Evolutionary conservation across 2,797 vertebrate species (phyloP).

Genomic region (Ficedula albicollis): DNA sequence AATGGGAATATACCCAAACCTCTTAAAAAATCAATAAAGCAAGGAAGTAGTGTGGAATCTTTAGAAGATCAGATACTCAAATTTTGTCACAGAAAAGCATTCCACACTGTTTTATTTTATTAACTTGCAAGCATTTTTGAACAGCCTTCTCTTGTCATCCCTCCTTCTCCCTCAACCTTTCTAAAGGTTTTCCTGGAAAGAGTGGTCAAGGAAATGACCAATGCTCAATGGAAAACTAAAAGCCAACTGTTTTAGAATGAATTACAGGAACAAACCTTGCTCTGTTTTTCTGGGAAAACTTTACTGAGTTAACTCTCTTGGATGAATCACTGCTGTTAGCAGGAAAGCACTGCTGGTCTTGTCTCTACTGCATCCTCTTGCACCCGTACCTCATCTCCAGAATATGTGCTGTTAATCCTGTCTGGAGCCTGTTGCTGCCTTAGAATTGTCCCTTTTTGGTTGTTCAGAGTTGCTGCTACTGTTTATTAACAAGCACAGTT

Average conservation of each 20-base stretch:
- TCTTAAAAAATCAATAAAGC: not conserved
- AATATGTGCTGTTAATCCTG: not conserved
- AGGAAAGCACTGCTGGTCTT: not conserved
- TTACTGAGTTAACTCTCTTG: not conserved
- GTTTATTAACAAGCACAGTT: not conserved
- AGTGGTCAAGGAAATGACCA: not conserved
- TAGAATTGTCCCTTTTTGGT: not conserved
- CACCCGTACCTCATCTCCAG: not conserved
- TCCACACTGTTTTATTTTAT: not conserved
- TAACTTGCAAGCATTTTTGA: not conserved
- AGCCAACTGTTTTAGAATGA: not conserved
- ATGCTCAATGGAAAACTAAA: not conserved
- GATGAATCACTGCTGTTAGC: conserved; percentile 4
- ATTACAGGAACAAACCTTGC: not conserved
- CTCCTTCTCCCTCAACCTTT: not conserved
- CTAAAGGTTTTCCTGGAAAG: not conserved
- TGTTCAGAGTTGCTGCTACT: not conserved
- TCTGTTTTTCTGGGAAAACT: not conserved
- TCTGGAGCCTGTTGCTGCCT: not conserved
- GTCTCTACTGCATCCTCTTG: not conserved
- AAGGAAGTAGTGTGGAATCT: not conserved
- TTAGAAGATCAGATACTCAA: not conserved
- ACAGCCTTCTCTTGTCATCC: not conserved
- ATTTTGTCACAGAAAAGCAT: not conserved
- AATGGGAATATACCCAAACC: not conserved